Base-by-base conservation (phyloP, 1,140 invertebrate species). In the Monochamus saltuarius region DNA sequence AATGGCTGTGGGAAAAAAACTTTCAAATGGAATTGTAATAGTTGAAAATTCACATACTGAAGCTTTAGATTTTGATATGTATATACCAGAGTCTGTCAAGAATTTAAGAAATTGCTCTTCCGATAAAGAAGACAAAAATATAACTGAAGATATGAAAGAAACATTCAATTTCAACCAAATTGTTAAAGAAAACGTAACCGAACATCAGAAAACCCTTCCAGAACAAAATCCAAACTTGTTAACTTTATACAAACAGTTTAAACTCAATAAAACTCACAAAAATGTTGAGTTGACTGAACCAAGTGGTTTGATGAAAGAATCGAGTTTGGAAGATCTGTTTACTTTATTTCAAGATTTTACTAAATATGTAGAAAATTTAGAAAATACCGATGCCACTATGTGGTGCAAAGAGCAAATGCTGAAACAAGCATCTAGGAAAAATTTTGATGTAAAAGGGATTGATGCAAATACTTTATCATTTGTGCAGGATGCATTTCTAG, bases 381-480 rank as follows among this genome's bases (percentile, higher is more conserved):
- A 61, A 22, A 50, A 65, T 36, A 60, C 64, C 55, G 55, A 68
- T 60, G 54, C 66, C 16, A 58, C 43, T 11, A 22, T 36, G 10
- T 75, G 73, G 73, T 73, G 70, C 53, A 62, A 64, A 52, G 56
- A 58, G n/a, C 63, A 71, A 40, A 65, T 59, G 56, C 39, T 75
- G 55, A 69, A 71, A 54, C 66, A 67, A 46, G 38, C 65, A 36
- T 52, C 45, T 29, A 56, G 42, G 38, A 61, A 54, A 37, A 53
- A 64, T 45, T 56, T 57, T 39, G n/a, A 52, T 8, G 16, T 71
- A 17, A 45, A 66, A 58, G 46, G 52, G 8, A 38, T 68, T 29
- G 34, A 62, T 17, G 50, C 52, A 47, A 40, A 53, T 43, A 49
- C 52, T 49, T 52, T 71, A 29, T 43, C 67, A 7, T 70, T 61